A percentile compares a stretch with the other conserved stretches of the same genome.
These are phyloP conservation scores for Rhinella marina DNA, from an alignment of 2,797 vertebrate species.

Conservation along the genomic window DNA sequence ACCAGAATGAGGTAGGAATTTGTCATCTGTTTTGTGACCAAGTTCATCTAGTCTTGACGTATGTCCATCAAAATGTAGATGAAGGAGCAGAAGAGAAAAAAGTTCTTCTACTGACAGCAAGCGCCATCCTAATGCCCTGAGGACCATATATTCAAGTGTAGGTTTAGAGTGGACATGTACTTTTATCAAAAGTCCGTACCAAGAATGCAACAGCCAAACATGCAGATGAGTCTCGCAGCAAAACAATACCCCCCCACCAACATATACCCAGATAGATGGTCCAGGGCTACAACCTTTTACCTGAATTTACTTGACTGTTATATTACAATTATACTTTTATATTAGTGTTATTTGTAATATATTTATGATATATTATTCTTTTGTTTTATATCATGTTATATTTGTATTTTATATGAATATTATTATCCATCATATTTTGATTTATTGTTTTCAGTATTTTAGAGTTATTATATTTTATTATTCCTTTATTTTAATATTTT, in stretches of 20 bases:
- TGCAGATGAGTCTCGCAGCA: neutral
- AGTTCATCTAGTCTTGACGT: neutral
- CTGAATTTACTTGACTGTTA: neutral
- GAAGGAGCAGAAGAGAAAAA: neutral
- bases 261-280: neutral
- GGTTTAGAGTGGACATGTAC: neutral
- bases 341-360: neutral
- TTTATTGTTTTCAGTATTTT: neutral
- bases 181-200: neutral
- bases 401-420: neutral
- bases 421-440: no score
- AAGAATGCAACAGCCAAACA: neutral
- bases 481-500: no score
- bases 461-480: neutral
- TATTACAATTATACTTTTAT: neutral
- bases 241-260: neutral
- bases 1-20: conserved; percentile 57
- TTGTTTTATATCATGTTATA: neutral
- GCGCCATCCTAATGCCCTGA: neutral
- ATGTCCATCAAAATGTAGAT: neutral
- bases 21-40: conserved; percentile 12
- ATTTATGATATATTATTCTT: neutral
- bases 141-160: neutral
- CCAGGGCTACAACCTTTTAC: neutral
- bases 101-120: neutral